These are phyloP conservation scores for Parnassius apollo DNA, from an alignment of 2,888 invertebrate species.

Conservation along the genomic window DNA sequence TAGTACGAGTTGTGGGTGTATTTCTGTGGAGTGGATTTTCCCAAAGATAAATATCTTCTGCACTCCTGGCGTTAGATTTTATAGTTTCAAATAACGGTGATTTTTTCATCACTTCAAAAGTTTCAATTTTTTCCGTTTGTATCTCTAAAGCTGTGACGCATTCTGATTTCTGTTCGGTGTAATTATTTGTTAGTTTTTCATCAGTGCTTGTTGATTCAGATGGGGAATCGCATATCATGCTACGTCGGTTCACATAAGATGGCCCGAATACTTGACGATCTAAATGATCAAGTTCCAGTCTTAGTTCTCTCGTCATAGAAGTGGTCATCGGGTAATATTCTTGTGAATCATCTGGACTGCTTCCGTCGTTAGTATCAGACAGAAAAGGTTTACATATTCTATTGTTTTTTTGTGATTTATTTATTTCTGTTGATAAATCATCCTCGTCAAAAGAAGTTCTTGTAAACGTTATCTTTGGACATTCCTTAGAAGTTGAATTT, in stretches of 20 bases:
- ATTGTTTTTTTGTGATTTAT: slow-evolving; percentile 48
- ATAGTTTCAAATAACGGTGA: slow-evolving; percentile 63
- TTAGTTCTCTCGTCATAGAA: slow-evolving; percentile 91
- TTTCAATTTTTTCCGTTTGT: slow-evolving; percentile 44
- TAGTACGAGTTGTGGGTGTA: slow-evolving; percentile 66
- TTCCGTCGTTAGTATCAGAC: slow-evolving; percentile 76
- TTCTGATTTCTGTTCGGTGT: slow-evolving; percentile 48
- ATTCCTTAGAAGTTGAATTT: slow-evolving; percentile 51
- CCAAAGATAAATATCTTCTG: slow-evolving; percentile 88
- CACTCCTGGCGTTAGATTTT: slow-evolving; percentile 72
- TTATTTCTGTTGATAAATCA: slow-evolving; percentile 43
- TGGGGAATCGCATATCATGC: slow-evolving; percentile 66
- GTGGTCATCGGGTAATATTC: slow-evolving; percentile 94
- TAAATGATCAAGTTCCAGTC: slow-evolving; percentile 90
- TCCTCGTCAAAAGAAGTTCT: slow-evolving; percentile 61
- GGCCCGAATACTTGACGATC: slow-evolving; percentile 91
- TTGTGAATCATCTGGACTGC: slow-evolving; percentile 90
- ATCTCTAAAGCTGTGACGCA: slow-evolving; percentile 43
- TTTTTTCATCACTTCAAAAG: slow-evolving; percentile 53
- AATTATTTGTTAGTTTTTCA: slow-evolving; percentile 55
- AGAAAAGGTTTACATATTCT: slow-evolving; percentile 52
- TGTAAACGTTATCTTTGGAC: slow-evolving; percentile 61
- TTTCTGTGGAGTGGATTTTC: slow-evolving; percentile 87
- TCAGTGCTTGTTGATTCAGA: slow-evolving; percentile 71
- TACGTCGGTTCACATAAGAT: slow-evolving; percentile 63